phyloP scores from a whole-genome alignment of 2,797 vertebrate genomes.

The Coluber constrictor region DNA sequence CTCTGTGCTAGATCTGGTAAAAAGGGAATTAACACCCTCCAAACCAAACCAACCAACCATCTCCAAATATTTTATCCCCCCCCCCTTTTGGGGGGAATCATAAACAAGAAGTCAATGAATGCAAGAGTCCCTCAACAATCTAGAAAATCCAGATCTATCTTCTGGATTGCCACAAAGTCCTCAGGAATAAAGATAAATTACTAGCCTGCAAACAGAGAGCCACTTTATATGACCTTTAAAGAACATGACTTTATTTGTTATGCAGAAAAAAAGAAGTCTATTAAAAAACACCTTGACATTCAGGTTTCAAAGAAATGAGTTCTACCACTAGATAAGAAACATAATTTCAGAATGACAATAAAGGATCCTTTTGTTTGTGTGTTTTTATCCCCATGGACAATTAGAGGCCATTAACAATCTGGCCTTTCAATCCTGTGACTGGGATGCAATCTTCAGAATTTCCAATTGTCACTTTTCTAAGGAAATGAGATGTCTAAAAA shows the following conservation, averaged over 20 bases:
- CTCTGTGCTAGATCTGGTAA: not conserved
- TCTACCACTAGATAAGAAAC: not conserved
- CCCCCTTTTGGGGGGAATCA: not conserved
- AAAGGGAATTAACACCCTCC: not conserved
- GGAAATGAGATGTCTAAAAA: not conserved
- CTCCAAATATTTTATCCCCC: not conserved
- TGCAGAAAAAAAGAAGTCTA: constrained; percentile 23
- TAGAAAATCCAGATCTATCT: not conserved
- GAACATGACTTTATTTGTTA: not conserved
- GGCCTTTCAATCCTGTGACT: not conserved
- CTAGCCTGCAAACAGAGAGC: not conserved
- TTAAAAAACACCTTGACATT: constrained; percentile 18
- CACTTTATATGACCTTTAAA: not conserved
- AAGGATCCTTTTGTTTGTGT: not conserved
- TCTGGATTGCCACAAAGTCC: not conserved
- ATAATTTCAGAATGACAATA: not conserved
- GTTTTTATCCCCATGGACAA: not conserved
- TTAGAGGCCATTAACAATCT: not conserved
- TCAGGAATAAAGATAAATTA: not conserved
- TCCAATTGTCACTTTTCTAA: not conserved
- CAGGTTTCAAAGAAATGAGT: not conserved
- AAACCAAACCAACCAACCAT: not conserved
- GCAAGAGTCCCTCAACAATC: not conserved
- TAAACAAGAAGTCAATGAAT: not conserved
- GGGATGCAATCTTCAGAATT: not conserved